Percentiles rank a stretch among this genome's conserved stretches.
These are phyloP conservation scores for Oreotrochilus melanogaster DNA, from an alignment of 2,113 vertebrate species.

Conservation along the genomic window DNA sequence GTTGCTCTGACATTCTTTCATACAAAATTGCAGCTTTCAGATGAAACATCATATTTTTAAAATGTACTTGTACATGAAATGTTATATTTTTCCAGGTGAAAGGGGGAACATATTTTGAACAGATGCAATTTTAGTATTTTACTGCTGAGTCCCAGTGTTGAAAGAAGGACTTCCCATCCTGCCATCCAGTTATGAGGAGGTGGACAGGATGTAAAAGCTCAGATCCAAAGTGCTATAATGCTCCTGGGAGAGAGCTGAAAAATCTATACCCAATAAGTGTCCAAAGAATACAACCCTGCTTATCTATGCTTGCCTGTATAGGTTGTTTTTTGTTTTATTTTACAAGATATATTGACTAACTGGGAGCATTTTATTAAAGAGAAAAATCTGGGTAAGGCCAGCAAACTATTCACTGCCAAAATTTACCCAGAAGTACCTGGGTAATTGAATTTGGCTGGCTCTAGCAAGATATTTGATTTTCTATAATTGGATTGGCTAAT, in stretches of 20 bases:
- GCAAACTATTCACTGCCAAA: slow-evolving; percentile 71
- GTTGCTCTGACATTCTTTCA: neutral
- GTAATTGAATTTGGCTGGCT: slow-evolving; percentile 72
- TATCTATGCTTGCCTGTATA: neutral
- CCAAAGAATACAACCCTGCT: neutral
- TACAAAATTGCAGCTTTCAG: neutral
- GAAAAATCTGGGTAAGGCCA: slow-evolving; percentile 52
- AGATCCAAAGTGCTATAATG: neutral
- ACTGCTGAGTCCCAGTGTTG: neutral
- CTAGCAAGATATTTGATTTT: slow-evolving; percentile 75
- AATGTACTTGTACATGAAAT: neutral
- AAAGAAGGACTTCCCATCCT: neutral
- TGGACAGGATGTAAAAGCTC: neutral
- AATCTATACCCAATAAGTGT: neutral
- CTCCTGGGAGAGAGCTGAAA: neutral
- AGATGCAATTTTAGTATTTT: neutral
- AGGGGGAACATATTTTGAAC: neutral
- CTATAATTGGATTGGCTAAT: slow-evolving; percentile 75
- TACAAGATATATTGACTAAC: slow-evolving; percentile 54
- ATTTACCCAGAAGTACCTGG: slow-evolving; percentile 70
- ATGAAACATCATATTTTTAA: neutral
- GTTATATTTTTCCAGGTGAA: neutral
- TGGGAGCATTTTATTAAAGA: slow-evolving; percentile 59
- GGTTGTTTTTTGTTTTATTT: slow-evolving; percentile 20
- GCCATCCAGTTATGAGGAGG: neutral